Conservation (phyloP, 92 coral and sea anemone species). For the Parazoanthus swiftii region DNA sequence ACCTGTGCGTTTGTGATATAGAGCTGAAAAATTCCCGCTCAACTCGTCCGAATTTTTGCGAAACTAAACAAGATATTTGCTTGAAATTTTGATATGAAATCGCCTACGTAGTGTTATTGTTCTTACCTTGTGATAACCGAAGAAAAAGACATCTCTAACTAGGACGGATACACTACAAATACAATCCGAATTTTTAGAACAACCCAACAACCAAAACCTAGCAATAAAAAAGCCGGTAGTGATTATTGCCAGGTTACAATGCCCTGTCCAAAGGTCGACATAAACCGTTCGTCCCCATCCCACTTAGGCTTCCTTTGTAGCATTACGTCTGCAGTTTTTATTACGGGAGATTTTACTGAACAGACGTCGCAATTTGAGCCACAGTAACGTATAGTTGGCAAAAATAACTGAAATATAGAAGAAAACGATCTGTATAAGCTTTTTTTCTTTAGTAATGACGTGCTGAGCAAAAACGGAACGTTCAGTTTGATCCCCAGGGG, state of each 20-base stretch:
- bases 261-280: constrained; percentile 34
- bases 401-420: too few species aligned
- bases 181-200: constrained; percentile 26
- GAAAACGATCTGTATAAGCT: neutral
- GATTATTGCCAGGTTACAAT: constrained; percentile 37
- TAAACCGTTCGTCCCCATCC: neutral
- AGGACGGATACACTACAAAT: neutral
- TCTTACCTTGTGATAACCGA: constrained; percentile 67
- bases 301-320: neutral
- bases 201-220: constrained; percentile 42
- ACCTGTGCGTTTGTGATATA: too few species aligned
- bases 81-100: neutral
- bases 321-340: neutral
- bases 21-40: neutral
- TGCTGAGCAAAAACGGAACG: neutral
- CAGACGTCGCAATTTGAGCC: neutral
- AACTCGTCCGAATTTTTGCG: neutral
- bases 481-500: neutral
- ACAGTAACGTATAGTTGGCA: too few species aligned
- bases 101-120: neutral
- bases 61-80: constrained; percentile 9
- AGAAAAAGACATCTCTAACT: constrained; percentile 57
- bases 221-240: constrained; percentile 34
- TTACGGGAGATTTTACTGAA: neutral
- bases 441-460: too few species aligned